These are phyloP conservation scores for Caranx ignobilis DNA, from an alignment of 2,113 vertebrate genomes.

Conservation along the genomic window DNA sequence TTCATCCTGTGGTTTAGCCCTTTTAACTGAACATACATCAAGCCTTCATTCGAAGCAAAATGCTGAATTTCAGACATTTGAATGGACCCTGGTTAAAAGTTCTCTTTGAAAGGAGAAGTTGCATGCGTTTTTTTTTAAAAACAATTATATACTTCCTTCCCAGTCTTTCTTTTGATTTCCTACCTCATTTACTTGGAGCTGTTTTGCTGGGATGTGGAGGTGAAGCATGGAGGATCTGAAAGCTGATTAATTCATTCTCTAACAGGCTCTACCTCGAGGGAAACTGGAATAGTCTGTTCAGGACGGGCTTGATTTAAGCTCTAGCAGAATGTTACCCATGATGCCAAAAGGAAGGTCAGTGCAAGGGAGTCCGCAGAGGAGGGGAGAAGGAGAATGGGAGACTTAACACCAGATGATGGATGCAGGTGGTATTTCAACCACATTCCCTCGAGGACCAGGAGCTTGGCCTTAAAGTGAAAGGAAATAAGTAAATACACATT, in stretches of 20 bases:
- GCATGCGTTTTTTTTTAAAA: conserved; percentile 1
- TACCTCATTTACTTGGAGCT: conserved; percentile 35
- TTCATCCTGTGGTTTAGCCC: conserved; percentile 47
- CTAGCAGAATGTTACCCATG: conserved; percentile 67
- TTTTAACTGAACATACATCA: conserved; percentile 42
- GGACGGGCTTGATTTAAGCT: conserved; percentile 75
- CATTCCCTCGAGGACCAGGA: conserved; percentile 53
- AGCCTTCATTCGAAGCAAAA: conserved; percentile 24
- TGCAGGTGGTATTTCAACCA: conserved; percentile 53
- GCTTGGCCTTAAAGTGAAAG: conserved; percentile 49
- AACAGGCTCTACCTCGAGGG: conserved; percentile 61
- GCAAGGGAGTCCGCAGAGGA: conserved; percentile 44
- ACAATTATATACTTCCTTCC: conserved; percentile 30
- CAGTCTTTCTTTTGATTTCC: conserved; percentile 23
- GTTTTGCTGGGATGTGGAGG: conserved; percentile 60
- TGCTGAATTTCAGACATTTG: conserved; percentile 47
- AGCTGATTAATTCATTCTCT: conserved; percentile 79
- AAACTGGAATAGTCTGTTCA: conserved; percentile 52
- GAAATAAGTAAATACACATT: conserved; percentile 67
- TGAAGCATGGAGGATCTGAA: conserved; percentile 52
- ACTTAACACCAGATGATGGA: conserved; percentile 69
- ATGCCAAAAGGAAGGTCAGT: conserved; percentile 74
- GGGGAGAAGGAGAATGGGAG: conserved; percentile 24
- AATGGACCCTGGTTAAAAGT: conserved; percentile 39
- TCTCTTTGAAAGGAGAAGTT: conserved; percentile 32